Evolutionary conservation across 1,140 invertebrate genomes (phyloP).

Genomic region (Diorhabda sublineata): DNA sequence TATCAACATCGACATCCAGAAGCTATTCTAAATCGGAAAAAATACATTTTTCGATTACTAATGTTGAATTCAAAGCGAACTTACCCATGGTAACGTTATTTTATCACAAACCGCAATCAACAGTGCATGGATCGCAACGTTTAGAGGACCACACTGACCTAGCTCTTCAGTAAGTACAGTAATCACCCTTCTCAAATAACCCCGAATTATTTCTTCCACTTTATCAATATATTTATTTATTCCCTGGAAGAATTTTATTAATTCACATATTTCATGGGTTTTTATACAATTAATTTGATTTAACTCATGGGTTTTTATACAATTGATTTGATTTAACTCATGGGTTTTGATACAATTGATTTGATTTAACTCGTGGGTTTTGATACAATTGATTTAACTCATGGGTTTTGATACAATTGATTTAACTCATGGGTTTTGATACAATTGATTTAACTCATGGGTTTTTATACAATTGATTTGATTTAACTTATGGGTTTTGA

Average conservation of each 20-base stretch:
- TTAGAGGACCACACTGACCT: constrained; percentile 74
- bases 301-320: neutral
- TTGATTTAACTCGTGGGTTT: neutral
- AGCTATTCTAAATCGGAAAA: constrained; percentile 69
- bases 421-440: too few species aligned
- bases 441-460: too few species aligned
- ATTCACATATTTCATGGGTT: neutral
- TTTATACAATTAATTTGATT: neutral
- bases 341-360: neutral
- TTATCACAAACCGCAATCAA: constrained; percentile 69
- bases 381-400: too few species aligned
- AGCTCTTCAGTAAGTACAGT: constrained; percentile 55
- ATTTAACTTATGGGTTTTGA: neutral
- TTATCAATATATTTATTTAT: constrained; percentile 47
- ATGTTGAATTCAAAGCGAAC: constrained; percentile 39
- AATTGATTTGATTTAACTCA: neutral
- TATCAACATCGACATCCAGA: constrained; percentile 81
- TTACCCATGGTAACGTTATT: constrained; percentile 77
- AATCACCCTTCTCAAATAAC: constrained; percentile 62
- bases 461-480: too few species aligned
- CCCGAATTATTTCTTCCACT: constrained; percentile 52
- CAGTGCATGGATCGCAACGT: constrained; percentile 70
- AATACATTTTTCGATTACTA: constrained; percentile 21
- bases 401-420: too few species aligned
- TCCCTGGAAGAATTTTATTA: constrained; percentile 28